phyloP scores from a whole-genome alignment of 2,113 vertebrate species.

The Limnothrissa miodon region DNA sequence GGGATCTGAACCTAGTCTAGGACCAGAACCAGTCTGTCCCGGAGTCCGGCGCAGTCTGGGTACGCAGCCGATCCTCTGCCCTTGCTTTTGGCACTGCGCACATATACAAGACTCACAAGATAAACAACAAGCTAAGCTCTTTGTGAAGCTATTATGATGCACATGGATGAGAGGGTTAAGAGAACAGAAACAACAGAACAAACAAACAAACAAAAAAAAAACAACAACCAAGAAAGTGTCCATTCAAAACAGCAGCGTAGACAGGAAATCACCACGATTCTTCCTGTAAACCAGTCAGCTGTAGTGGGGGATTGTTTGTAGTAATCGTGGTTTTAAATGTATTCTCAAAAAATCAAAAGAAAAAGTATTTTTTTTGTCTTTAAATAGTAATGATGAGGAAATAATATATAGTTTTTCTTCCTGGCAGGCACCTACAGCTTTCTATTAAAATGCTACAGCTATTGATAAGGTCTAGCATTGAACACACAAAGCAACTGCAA shows the following conservation, averaged over 20 bases:
- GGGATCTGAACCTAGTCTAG: not conserved
- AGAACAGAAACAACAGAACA: constrained; percentile 40
- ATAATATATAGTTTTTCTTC: constrained; percentile 82
- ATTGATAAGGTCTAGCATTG: constrained; percentile 98
- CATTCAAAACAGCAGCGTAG: constrained; percentile 82
- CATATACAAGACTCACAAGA: constrained; percentile 99
- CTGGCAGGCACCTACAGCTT: constrained; percentile 99
- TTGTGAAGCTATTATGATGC: constrained; percentile 97
- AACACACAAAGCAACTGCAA: constrained; percentile 99
- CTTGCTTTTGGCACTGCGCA: constrained; percentile 97
- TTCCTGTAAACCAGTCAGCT: not conserved
- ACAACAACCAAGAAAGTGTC: constrained; percentile 75
- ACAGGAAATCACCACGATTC: constrained; percentile 75
- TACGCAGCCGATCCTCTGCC: constrained; percentile 45
- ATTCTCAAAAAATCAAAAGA: constrained; percentile 66
- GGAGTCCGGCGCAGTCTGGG: not conserved
- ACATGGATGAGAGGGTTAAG: constrained; percentile 97
- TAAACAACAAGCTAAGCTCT: constrained; percentile 99
- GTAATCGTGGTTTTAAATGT: not conserved
- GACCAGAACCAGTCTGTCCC: constrained; percentile 26
- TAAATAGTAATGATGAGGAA: constrained; percentile 93
- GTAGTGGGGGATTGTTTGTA: not conserved
- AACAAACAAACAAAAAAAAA: constrained; percentile 3
- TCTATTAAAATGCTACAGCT: constrained; percentile 99
- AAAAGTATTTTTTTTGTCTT: constrained; percentile 60